Base-by-base conservation (phyloP, 2,113 vertebrate genomes). In the Trinectes maculatus region DNA sequence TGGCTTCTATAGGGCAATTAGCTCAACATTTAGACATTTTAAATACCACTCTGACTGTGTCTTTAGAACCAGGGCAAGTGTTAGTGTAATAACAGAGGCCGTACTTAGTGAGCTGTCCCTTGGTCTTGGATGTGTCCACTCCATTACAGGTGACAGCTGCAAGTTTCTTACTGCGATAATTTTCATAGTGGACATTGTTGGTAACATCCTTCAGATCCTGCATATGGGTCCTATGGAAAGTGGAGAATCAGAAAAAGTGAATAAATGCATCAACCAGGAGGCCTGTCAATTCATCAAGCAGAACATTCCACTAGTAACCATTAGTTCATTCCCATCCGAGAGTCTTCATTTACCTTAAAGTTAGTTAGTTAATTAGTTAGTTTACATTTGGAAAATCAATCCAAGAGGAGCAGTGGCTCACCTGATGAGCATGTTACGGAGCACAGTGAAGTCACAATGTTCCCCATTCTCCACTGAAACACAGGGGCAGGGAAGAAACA, bases 361-460 rank as follows among this genome's bases (percentile, higher is more conserved):
- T n/a, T n/a, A n/a, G n/a, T n/a, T n/a, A n/a, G n/a, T n/a, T n/a
- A n/a, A n/a, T n/a, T n/a, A n/a, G n/a, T n/a, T n/a, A n/a, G n/a
- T n/a, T n/a, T n/a, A n/a, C n/a, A n/a, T 33, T 8, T 44, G n/a
- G 11, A 21, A 2, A 29, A 25, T 10, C 6, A 6, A 52, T 3
- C 8, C 25, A 19, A 37, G 3, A 26, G 11, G n/a, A 9, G 8
- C 0, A 2, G 2, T 1, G 33, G 56, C 77, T 90, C 57, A 94
- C 93, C 93, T 91, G 85, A 94, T 94, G 11, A 94, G 77, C 93
- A 94, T 93, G 89, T 94, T 94, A 44, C 93, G 89, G 19, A 94
- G 80, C 40, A 94, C 91, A 5, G 93, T 93, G 79, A 94, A 94
- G 83, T 94, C 93, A 37, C 93, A 94, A 83, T 94, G 93, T 53